Base-by-base conservation (phyloP, 2,113 vertebrate genomes). In the Fulmarus glacialis region DNA sequence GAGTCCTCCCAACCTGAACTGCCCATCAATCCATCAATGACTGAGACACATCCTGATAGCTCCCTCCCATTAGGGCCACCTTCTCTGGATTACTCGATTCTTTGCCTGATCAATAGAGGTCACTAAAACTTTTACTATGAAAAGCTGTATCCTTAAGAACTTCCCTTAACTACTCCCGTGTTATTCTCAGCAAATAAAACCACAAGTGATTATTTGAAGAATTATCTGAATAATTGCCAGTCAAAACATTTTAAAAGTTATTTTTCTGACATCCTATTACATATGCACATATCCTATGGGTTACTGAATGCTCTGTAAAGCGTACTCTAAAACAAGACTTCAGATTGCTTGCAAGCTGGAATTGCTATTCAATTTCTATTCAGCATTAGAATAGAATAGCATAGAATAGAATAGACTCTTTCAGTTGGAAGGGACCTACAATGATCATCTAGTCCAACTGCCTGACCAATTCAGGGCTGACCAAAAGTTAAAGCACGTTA, bases 1-100 rank as follows among this genome's bases (percentile, higher is more conserved):
- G 89, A 86, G 94, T 96, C 94, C 91, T 96, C 93, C 94, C 93
- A 95, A 84, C 95, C 96, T 67, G 77, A 95, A 56, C 89, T 95
- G 96, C 95, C 96, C 93, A 63, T 75, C 90, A 68, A 0, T 97
- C 97, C 97, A 91, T 98, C 97, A 96, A 86, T 98, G 97, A 97
- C 97, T 74, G 91, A 97, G 98, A 96, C 94, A 96, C 85, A 96
- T 90, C 94, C 94, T 97, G 97, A 97, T 95, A 95, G 90, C 60
- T 85, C 73, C 11, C 87, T 96, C 92, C 91, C 86, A 68, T 89
- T 89, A 63, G n/a, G 87, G 75, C 48, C 59, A 50, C 93, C 82
- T 82, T 92, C 82, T 91, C 75, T 82, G 74, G 59, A 36, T 63
- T 70, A n/a, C 88, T 94, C 42, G 45, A 21, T 43, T 90, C 72